Conservation (phyloP, 2,797 vertebrate species). For the Odontamblyopus rebecca region DNA sequence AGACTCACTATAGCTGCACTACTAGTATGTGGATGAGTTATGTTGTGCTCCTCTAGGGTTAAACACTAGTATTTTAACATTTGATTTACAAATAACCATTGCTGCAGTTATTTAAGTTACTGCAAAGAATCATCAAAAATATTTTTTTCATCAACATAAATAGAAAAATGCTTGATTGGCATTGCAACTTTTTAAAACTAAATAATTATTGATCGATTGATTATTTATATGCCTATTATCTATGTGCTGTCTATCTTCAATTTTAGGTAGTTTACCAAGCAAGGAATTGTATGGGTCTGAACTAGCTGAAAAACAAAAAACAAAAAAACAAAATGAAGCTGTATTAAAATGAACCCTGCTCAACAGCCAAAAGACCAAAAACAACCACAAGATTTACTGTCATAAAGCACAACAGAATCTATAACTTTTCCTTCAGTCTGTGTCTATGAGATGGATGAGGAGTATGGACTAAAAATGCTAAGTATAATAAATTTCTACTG, state of each 20-base stretch:
- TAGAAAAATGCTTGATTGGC: neutral
- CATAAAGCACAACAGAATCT: neutral
- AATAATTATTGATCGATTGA: too few species aligned
- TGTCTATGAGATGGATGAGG: neutral
- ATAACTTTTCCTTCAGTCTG: neutral
- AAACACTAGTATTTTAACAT: neutral
- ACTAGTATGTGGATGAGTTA: neutral
- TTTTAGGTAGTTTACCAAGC: too few species aligned
- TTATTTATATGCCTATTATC: too few species aligned
- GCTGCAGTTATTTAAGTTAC: neutral
- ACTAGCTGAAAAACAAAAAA: too few species aligned
- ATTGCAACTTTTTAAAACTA: too few species aligned
- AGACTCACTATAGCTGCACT: neutral
- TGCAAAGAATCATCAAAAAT: neutral
- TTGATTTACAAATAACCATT: neutral
- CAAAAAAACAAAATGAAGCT: too few species aligned
- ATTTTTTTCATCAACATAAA: neutral
- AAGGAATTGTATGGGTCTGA: too few species aligned
- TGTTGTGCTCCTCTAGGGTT: neutral
- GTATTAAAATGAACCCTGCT: too few species aligned
- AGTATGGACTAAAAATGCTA: constrained; percentile 6
- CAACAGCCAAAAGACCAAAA: neutral
- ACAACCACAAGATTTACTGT: neutral
- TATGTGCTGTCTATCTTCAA: too few species aligned
- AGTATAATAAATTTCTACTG: neutral